Base-by-base conservation (phyloP, 1,140 invertebrate species). In the Penaeus vannamei region DNA sequence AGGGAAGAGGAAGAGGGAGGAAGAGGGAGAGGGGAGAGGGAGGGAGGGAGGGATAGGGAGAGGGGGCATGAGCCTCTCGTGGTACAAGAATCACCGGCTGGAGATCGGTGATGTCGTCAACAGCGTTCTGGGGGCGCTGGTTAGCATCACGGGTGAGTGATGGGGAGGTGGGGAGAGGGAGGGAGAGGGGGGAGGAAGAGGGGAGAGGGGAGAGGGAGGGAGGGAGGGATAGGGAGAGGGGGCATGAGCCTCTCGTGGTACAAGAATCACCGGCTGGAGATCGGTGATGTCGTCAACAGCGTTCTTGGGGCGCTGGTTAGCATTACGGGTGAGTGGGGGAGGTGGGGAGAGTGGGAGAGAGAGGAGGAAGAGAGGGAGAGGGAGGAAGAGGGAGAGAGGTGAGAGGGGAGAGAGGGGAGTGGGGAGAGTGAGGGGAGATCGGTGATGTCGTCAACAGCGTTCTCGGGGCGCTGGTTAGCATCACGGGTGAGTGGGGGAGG, bases 381-480 rank as follows among this genome's bases (percentile, higher is more conserved):
- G 42, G 42, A 10, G 42, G 10, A 10, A 10, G 42, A 10, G 10
- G 3, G 42, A 10, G 42, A 46, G 42, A 46, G 42, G 42, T 3
- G 42, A 46, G 42, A 10, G 42, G 42, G 3, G 42, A 10, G 42
- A 10, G 42, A 10, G 10, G 3, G 42, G 42, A 10, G 10, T 3
- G 42, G 42, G 10, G 42, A 10, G 42, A 10, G 10, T 3, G 42
- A 10, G 10, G 10, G 3, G 96, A 97, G 90, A 96, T 98, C 10
- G 95, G 97, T 90, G 96, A 97, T 92, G 94, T 98, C 1, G 97
- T 98, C 32, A 98, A 98, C 93, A 96, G 97, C 19, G 95, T 98
- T 22, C 93, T 99, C 1, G 97, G 97, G 17, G 95, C 97, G 1
- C 93, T 98, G 3, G 97, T 98, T 1, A 95, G 96, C 1, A 94